phyloP scores from a whole-genome alignment of 2,113 vertebrate species.

The Mustela lutreola region DNA sequence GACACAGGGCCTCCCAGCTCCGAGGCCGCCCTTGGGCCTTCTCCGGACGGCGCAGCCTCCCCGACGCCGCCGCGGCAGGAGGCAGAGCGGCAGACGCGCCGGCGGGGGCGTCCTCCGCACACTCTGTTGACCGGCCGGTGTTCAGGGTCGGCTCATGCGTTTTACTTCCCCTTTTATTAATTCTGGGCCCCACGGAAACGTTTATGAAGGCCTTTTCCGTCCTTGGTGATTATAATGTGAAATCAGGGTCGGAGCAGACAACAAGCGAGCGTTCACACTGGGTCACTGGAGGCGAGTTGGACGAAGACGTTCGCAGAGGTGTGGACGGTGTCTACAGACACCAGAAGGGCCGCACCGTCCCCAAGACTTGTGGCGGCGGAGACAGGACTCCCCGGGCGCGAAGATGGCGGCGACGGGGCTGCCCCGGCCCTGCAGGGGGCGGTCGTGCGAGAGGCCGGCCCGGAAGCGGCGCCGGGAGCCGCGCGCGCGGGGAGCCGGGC shows the following conservation, averaged over 20 bases:
- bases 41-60: neutral
- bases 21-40: neutral
- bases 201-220: neutral
- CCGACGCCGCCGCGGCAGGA: neutral
- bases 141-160: neutral
- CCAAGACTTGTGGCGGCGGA: neutral
- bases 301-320: neutral
- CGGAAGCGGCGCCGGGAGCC: neutral
- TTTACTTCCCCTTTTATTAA: conserved; percentile 19
- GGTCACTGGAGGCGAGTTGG: neutral
- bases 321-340: neutral
- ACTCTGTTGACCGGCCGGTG: neutral
- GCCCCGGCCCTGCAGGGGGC: neutral
- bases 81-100: neutral
- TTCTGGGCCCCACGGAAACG: neutral
- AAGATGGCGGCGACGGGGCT: neutral
- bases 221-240: conserved; percentile 18
- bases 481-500: too few species aligned
- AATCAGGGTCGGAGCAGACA: neutral
- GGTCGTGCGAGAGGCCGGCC: neutral
- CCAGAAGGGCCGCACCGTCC: neutral
- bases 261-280: neutral
- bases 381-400: neutral
- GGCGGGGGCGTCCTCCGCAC: neutral
- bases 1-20: neutral